Conservation (phyloP, 1,140 invertebrate species). For the Atta cephalotes region DNA sequence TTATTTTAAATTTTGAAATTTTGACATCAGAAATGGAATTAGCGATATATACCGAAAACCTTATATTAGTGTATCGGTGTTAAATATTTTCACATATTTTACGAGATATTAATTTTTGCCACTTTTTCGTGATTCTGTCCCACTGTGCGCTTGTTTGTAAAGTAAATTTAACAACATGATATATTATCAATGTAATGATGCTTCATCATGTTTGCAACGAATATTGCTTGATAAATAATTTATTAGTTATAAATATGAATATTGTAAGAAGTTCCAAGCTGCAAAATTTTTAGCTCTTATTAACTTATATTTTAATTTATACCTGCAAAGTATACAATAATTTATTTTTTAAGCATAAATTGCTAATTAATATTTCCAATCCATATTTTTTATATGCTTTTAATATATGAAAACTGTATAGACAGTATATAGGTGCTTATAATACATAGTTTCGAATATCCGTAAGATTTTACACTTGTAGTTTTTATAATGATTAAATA, state of each 20-base stretch:
- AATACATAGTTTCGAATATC: background rate
- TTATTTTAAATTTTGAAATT: too few species aligned
- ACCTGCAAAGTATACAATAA: background rate
- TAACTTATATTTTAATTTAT: background rate
- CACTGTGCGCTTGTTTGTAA: too few species aligned
- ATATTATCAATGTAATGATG: background rate
- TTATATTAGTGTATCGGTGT: too few species aligned
- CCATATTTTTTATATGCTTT: background rate
- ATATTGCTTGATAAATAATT: slow-evolving; percentile 1
- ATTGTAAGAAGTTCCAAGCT: background rate
- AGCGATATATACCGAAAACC: too few species aligned
- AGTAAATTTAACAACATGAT: background rate
- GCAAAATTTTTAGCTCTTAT: background rate
- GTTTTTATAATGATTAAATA: background rate
- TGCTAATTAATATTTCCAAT: background rate
- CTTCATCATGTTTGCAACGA: background rate
- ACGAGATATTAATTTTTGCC: too few species aligned
- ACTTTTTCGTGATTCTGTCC: too few species aligned
- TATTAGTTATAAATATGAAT: background rate
- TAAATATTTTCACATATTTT: too few species aligned
- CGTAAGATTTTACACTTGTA: background rate
- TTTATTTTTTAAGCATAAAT: background rate
- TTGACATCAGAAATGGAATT: too few species aligned
- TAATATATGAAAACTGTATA: background rate
- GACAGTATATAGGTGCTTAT: background rate